Evolutionary conservation across 2,888 invertebrate species (phyloP).

Genomic region (Tipula confusa): DNA sequence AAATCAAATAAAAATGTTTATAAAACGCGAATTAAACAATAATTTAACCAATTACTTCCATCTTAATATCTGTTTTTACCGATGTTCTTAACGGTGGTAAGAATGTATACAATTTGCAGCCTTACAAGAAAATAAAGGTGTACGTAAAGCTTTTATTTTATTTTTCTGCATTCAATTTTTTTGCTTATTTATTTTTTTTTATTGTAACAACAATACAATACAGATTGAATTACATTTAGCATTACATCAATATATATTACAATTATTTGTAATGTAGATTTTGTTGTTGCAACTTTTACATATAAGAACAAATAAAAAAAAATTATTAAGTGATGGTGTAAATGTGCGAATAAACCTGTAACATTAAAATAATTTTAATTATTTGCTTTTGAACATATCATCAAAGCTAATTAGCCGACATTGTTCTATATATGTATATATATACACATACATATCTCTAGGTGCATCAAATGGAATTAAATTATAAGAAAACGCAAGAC

Average conservation of each 20-base stretch:
- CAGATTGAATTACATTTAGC: background rate
- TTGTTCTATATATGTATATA: background rate
- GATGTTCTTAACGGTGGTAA: background rate
- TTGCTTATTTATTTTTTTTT: background rate
- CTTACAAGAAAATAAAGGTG: background rate
- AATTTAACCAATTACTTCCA: constrained; percentile 9
- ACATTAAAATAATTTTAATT: constrained; percentile 12
- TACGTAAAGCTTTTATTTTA: background rate
- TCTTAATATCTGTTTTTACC: background rate
- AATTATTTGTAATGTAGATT: background rate
- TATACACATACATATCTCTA: background rate
- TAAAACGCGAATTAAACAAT: background rate
- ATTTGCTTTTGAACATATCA: background rate
- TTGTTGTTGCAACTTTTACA: too few species aligned
- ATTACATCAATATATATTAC: too few species aligned
- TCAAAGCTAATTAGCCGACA: constrained; percentile 29
- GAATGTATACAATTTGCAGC: background rate
- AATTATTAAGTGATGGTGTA: background rate
- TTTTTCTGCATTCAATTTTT: background rate
- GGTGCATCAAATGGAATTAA: background rate
- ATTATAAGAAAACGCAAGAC: background rate
- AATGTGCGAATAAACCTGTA: background rate
- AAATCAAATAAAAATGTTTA: background rate
- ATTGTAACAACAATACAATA: background rate
- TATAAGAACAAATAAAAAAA: too few species aligned